A percentile compares a stretch with the other conserved stretches of the same genome.
Conservation (phyloP, 2,888 invertebrate species). For the Atrina japonica region DNA sequence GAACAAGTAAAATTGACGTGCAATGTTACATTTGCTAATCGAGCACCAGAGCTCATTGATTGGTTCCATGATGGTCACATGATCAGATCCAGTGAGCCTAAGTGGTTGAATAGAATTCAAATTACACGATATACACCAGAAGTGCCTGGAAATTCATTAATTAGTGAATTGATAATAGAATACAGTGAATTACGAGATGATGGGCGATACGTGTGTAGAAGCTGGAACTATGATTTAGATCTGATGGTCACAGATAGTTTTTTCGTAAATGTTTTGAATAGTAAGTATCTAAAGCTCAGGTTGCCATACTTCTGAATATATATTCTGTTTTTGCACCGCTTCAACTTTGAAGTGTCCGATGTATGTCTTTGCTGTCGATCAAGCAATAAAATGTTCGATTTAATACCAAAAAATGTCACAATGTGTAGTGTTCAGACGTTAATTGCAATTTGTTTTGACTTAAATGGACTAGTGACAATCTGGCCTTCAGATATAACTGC, state of each 20-base stretch:
- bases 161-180: slow-evolving; percentile 54
- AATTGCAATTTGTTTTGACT: too few relatives aligned
- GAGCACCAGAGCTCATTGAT: slow-evolving; percentile 54
- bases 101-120: slow-evolving; percentile 29
- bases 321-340: too few relatives aligned
- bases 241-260: slow-evolving; percentile 49
- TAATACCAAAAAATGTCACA: too few relatives aligned
- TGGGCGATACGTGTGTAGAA: slow-evolving; percentile 59
- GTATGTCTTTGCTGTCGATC: too few relatives aligned
- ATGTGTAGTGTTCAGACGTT: too few relatives aligned
- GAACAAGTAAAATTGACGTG: slow-evolving; percentile 39
- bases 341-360: too few relatives aligned
- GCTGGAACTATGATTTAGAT: slow-evolving; percentile 38
- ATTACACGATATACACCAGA: slow-evolving; percentile 19
- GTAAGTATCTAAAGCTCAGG: slow-evolving; percentile 44
- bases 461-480: too few relatives aligned
- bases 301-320: too few relatives aligned
- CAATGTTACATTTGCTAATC: slow-evolving; percentile 53
- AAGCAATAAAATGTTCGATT: too few relatives aligned
- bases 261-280: slow-evolving; percentile 56
- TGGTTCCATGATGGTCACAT: slow-evolving; percentile 50
- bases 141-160: slow-evolving; percentile 36
- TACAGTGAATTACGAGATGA: slow-evolving; percentile 44
- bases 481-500: too few relatives aligned
- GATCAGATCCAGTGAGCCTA: slow-evolving; percentile 24